phyloP scores from a whole-genome alignment of 2,888 invertebrate species.

The Scrobipalpa costella region DNA sequence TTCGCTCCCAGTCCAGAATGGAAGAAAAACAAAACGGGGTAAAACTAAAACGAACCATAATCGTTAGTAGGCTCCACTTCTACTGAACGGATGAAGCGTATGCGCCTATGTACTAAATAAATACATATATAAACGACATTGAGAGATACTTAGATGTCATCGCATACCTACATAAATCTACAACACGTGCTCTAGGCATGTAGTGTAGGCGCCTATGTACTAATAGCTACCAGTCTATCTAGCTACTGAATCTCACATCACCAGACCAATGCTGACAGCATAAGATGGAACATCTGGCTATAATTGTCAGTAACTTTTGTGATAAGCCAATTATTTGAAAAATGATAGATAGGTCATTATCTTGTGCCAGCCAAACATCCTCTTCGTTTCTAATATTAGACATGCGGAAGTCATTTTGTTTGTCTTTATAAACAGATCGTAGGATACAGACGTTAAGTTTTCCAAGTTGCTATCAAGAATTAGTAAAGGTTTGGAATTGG shows the following conservation, averaged over 20 bases:
- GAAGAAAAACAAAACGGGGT: too few relatives aligned
- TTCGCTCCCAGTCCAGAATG: too few relatives aligned
- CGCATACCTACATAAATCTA: not conserved
- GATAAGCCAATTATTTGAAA: not conserved
- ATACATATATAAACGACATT: not conserved
- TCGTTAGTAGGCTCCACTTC: too few relatives aligned
- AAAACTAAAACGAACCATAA: too few relatives aligned
- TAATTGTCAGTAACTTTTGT: not conserved
- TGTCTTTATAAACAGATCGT: not conserved
- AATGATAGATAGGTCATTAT: conserved; percentile 2
- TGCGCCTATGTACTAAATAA: not conserved
- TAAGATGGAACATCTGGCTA: not conserved
- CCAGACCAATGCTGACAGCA: not conserved
- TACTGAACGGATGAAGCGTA: too few relatives aligned
- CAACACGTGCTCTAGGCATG: not conserved
- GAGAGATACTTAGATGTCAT: conserved; percentile 6
- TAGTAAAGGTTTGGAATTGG: too few relatives aligned
- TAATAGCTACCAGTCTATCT: not conserved
- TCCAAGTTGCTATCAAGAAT: too few relatives aligned
- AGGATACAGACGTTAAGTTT: too few relatives aligned
- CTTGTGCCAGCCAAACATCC: not conserved
- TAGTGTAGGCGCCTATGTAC: not conserved
- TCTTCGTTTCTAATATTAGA: not conserved
- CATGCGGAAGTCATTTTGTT: not conserved
- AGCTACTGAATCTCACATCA: not conserved